Conservation (phyloP, 2,113 vertebrate genomes). For the Melanostigma gelatinosum region DNA sequence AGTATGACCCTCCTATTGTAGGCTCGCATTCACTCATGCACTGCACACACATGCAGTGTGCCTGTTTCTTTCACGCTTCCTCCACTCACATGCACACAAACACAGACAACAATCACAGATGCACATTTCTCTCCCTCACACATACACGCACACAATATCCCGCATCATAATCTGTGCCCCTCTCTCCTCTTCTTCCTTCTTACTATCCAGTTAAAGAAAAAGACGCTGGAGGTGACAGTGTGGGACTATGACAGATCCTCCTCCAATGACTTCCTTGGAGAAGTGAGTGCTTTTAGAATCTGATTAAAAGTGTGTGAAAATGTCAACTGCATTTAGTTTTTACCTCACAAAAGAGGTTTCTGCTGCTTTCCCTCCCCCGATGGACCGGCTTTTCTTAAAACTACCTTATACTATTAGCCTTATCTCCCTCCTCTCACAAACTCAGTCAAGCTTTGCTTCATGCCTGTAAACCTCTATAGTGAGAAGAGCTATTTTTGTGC, state of each 20-base stretch:
- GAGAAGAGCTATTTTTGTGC: not conserved
- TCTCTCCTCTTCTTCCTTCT: conserved; percentile 33
- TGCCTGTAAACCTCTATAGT: not conserved
- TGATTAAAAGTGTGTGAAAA: conserved; percentile 6
- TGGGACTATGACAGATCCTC: conserved; percentile 99
- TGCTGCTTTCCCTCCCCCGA: not conserved
- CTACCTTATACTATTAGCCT: not conserved
- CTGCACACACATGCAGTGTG: not conserved
- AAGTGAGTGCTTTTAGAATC: conserved; percentile 85
- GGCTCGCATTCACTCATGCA: not conserved
- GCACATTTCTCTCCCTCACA: conserved; percentile 1
- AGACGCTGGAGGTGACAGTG: conserved; percentile 97
- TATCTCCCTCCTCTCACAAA: conserved; percentile 1
- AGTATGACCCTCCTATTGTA: not conserved
- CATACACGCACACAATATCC: not conserved
- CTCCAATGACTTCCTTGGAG: conserved; percentile 98
- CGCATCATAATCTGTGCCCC: conserved; percentile 14
- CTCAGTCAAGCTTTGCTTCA: not conserved
- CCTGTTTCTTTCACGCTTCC: not conserved
- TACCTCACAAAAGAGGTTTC: not conserved
- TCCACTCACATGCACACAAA: not conserved
- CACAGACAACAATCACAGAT: not conserved
- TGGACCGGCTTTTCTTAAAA: not conserved
- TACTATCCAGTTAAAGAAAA: conserved; percentile 93
- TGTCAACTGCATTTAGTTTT: conserved; percentile 27